Evolutionary conservation across 2,888 invertebrate species (phyloP), one percentile per base, ranked within the genome.

Genomic region (Oithona nana): DNA sequence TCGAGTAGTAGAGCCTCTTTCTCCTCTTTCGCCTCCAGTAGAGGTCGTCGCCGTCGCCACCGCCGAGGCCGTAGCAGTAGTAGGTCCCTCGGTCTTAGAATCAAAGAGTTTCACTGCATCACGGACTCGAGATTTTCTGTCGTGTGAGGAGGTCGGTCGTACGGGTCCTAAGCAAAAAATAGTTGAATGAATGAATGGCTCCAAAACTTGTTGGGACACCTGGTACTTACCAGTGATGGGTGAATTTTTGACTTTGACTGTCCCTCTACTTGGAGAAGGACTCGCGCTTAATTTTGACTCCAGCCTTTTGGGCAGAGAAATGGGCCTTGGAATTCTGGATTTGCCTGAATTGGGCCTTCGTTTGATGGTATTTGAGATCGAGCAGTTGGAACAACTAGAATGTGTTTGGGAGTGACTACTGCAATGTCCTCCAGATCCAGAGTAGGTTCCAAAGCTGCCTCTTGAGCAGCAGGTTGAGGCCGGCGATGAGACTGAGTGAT

Each of bases 261-360:
- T n/a, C n/a, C n/a, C n/a, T 31, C 31, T 30, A 16, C 4, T 20
- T 26, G 57, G 22, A 22, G 29, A 29, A n/a, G 16, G 29, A 57
- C 16, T 29, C 2, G 57, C n/a, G 11, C 30, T 20, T 8, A 57
- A 31, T 20, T 57, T 61, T 1, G 30, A 52, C 61, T 61, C 61
- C 28, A 61, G 29, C 13, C 61, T 48, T 26, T 61, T 61, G 13
- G 61, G 61, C 6, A 61, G 51, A 20, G 61, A 61, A n/a, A 61
- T 61, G 22, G 61, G 61, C 26, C 61, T 61, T 11, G 61, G 61
- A n/a, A 61, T 61, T 54, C 61, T 8, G n/a, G 61, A 61, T 22
- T 50, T 51, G 54, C 52, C 28, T 4, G 24, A 28, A 16, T 6
- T 16, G 6, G 39, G 39, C 39, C 39, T 39, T 39, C 39, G 6